A percentile compares a stretch with the other conserved stretches of the same genome.
Evolutionary conservation across 1,140 invertebrate genomes (phyloP).

Genomic region (Gonioctena quinquepunctata): DNA sequence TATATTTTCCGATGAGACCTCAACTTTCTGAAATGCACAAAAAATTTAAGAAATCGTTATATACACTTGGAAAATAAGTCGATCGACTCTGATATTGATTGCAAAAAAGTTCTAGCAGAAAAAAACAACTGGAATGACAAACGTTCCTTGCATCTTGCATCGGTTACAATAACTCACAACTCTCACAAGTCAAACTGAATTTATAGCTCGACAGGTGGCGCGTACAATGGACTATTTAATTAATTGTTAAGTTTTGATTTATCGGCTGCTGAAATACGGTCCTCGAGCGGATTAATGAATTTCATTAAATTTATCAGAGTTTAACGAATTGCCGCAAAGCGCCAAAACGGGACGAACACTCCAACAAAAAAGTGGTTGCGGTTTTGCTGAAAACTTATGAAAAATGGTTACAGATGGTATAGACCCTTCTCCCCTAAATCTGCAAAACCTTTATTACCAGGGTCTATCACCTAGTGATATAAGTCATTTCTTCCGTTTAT

Average conservation of each 20-base stretch:
- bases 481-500: no score
- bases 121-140: not conserved
- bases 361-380: not conserved
- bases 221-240: conserved; percentile 1
- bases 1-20: no score
- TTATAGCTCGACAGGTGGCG: conserved; percentile 12
- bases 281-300: not conserved
- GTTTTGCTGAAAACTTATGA: not conserved
- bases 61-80: no score
- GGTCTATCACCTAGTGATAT: no score
- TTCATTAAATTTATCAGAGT: conserved; percentile 1
- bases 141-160: not conserved
- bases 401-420: not conserved
- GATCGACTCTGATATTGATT: no score
- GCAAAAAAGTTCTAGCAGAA: no score
- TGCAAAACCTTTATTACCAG: no score
- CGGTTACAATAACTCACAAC: not conserved
- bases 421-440: no score
- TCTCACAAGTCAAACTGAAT: not conserved
- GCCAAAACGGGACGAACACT: not conserved
- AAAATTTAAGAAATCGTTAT: no score
- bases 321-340: not conserved
- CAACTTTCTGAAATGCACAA: no score
- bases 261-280: conserved; percentile 1
- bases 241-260: conserved; percentile 18